phyloP scores from a whole-genome alignment of 2,797 vertebrate genomes.

The Phyllotis vaccarum region DNA sequence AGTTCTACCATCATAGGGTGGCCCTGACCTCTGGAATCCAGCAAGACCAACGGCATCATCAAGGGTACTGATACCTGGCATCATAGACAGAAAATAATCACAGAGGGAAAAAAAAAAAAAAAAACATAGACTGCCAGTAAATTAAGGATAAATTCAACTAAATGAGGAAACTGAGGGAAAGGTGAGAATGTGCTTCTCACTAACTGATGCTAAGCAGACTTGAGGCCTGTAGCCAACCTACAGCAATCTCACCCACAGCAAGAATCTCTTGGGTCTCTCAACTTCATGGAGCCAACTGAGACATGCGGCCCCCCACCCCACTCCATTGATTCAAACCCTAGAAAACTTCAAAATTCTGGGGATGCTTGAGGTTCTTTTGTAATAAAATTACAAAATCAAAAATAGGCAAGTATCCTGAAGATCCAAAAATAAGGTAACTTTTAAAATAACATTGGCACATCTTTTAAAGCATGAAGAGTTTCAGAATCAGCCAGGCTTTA shows the following conservation, averaged over 20 bases:
- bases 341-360: not conserved
- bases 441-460: slow-evolving; percentile 2
- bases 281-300: not conserved
- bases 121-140: not conserved
- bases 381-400: slow-evolving; percentile 34
- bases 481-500: not conserved
- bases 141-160: not conserved
- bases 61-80: not conserved
- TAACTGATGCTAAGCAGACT: not conserved
- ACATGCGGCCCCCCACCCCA: not conserved
- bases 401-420: not conserved
- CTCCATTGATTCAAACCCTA: not conserved
- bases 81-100: not conserved
- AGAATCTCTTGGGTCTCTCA: not conserved
- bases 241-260: rapidly evolving
- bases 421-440: not conserved
- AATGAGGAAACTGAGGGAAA: not conserved
- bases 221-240: not conserved
- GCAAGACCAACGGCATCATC: not conserved
- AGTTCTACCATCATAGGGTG: not conserved
- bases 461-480: slow-evolving; percentile 2
- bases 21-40: not conserved
- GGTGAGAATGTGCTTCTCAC: not conserved
- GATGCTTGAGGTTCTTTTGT: not conserved
- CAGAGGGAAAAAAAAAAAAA: not conserved